Percentiles rank a stretch among this genome's conserved stretches.
phyloP scores from a whole-genome alignment of 2,113 vertebrate genomes.

The Gobius niger region DNA sequence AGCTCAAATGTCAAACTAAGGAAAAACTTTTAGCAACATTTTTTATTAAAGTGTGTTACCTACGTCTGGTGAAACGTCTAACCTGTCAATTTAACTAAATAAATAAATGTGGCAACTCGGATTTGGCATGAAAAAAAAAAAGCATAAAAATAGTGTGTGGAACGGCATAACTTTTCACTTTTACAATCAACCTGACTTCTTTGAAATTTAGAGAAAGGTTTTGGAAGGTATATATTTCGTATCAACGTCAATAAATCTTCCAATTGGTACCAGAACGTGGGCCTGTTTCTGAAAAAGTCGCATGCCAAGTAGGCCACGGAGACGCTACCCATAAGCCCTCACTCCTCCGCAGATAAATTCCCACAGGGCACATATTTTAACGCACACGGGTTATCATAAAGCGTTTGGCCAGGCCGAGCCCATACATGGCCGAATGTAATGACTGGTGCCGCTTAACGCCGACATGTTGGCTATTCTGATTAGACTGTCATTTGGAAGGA shows the following conservation, averaged over 20 bases:
- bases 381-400: conserved; percentile 66
- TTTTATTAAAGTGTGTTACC: too few relatives aligned
- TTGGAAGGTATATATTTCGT: conserved; percentile 5
- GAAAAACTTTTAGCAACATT: too few relatives aligned
- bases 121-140: background rate
- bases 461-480: conserved; percentile 69
- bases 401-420: conserved; percentile 53
- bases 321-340: conserved; percentile 25
- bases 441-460: conserved; percentile 65
- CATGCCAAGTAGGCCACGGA: conserved; percentile 11
- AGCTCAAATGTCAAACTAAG: too few relatives aligned
- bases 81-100: too few relatives aligned
- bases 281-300: background rate
- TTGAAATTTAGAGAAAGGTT: background rate
- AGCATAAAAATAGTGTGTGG: background rate
- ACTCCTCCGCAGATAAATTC: conserved; percentile 50
- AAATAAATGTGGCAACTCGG: too few relatives aligned
- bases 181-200: background rate
- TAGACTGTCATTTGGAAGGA: conserved; percentile 72
- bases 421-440: conserved; percentile 75
- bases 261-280: conserved; percentile 2
- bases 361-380: conserved; percentile 60
- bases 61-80: too few relatives aligned
- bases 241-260: background rate
- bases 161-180: background rate